phyloP scores from a whole-genome alignment of 2,888 invertebrate species.

The Machimus rusticus region DNA sequence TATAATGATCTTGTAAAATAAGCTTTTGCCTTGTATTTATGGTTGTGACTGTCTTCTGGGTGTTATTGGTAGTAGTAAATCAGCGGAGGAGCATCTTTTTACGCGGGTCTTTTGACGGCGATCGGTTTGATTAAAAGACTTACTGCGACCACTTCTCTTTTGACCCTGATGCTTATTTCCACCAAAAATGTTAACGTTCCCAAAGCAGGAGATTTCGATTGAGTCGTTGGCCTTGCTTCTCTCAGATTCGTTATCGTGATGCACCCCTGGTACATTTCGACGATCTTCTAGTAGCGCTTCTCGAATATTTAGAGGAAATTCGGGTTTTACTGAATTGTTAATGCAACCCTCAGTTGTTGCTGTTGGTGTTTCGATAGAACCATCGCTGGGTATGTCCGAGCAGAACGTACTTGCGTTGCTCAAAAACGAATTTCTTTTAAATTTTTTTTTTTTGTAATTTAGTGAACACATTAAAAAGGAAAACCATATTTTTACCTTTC shows the following conservation, averaged over 20 bases:
- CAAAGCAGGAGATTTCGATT: conserved; percentile 55
- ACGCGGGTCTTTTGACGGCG: conserved; percentile 43
- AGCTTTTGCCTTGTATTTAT: background rate
- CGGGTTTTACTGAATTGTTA: background rate
- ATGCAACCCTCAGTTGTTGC: background rate
- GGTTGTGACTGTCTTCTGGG: conserved; percentile 24
- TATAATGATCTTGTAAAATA: background rate
- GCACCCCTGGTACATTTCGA: background rate
- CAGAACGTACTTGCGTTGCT: conserved; percentile 60
- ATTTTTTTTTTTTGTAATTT: background rate
- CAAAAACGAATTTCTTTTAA: conserved; percentile 51
- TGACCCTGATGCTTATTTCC: conserved; percentile 46
- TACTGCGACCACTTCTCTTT: conserved; percentile 57
- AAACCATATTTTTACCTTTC: conserved; percentile 52
- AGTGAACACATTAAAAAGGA: background rate
- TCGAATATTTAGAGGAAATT: background rate
- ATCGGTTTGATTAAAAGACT: conserved; percentile 55
- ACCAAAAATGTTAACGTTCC: conserved; percentile 53
- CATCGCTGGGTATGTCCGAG: conserved; percentile 59
- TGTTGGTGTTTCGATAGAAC: background rate
- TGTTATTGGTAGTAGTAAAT: conserved; percentile 54
- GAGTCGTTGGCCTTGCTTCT: background rate
- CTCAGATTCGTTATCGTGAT: background rate
- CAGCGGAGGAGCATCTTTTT: conserved; percentile 59
- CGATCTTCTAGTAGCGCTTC: background rate